Base-by-base conservation (phyloP, 2,888 invertebrate species). In the Lissocephala sabroskyi region DNA sequence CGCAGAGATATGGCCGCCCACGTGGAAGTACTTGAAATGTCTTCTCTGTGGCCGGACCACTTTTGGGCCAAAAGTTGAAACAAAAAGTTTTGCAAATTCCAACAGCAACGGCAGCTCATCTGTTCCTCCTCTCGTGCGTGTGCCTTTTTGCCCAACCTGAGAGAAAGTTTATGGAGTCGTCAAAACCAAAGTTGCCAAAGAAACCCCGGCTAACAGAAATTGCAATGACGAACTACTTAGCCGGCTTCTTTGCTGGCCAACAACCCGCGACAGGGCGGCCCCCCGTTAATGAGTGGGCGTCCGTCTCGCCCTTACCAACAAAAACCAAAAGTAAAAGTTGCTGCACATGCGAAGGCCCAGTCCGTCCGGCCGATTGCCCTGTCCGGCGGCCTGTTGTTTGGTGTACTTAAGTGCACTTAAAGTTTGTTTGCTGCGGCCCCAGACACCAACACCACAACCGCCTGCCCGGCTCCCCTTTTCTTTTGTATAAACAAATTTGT, bases 121-220 rank as follows among this genome's bases (percentile, higher is more conserved):
- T 3, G 23, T 3, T 23, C 23, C 7, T 23, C 3, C 7, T 23
- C 7, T 23, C 23, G 23, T 3, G 23, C 23, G 18, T 37, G 16
- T 18, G 37, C 18, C 37, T 16, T 35, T 23, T 30, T 10, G 16
- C 37, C 37, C 16, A n/a, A 37, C 10, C 30, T 45, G 63, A 62
- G 68, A 54, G 68, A 68, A 68, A 68, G 68, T 68, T 68, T 59
- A 36, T 43, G 51, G 49, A 37, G 49, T 49, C 52, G 56, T 55
- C 63, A 63, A 58, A 63, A 65, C 63, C 53, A 52, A 55, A 59
- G 70, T 68, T 68, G 59, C 59, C 52, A 63, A 73, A 70, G 65
- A 48, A 43, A 17, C 10, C 28, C 41, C 36, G 16, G 39, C 23
- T 13, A 41, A 36, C 29, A 36, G 32, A 16, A 29, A 16, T 7